Conservation (phyloP, 2,113 vertebrate species). For the Casuarius casuarius region DNA sequence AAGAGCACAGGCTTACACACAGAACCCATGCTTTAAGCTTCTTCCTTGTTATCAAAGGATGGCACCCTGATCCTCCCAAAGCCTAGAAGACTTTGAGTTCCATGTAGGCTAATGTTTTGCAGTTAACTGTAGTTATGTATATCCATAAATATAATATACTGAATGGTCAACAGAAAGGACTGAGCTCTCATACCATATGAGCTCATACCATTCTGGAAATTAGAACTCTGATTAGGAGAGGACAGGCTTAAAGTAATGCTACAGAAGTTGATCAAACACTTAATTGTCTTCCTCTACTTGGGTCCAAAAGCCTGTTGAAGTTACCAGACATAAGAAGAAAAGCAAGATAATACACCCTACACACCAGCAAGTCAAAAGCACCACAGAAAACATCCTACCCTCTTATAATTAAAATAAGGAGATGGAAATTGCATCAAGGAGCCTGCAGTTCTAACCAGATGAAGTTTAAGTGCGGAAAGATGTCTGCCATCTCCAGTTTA, state of each 20-base stretch:
- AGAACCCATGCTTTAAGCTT: background rate
- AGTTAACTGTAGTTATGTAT: background rate
- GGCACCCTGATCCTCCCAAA: background rate
- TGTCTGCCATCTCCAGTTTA: background rate
- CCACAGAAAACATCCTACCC: background rate
- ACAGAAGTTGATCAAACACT: background rate
- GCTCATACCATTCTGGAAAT: background rate
- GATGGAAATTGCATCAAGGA: background rate
- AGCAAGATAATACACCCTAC: background rate
- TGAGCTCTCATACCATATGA: background rate
- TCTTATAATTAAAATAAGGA: background rate
- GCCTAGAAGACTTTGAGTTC: background rate
- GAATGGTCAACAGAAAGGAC: background rate
- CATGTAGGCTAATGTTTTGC: background rate
- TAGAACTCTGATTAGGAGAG: background rate
- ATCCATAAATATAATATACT: background rate
- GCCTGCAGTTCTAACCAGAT: background rate
- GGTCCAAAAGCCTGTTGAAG: background rate
- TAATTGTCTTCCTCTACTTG: background rate
- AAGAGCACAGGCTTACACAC: background rate
- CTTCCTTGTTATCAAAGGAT: background rate
- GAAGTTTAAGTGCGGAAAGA: constrained; percentile 26
- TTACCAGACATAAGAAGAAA: background rate
- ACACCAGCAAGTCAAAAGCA: background rate
- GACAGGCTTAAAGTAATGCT: background rate